A percentile compares a stretch with the other conserved stretches of the same genome.
phyloP scores from a whole-genome alignment of 2,797 vertebrate species.

The Scomberomorus guttatus region DNA sequence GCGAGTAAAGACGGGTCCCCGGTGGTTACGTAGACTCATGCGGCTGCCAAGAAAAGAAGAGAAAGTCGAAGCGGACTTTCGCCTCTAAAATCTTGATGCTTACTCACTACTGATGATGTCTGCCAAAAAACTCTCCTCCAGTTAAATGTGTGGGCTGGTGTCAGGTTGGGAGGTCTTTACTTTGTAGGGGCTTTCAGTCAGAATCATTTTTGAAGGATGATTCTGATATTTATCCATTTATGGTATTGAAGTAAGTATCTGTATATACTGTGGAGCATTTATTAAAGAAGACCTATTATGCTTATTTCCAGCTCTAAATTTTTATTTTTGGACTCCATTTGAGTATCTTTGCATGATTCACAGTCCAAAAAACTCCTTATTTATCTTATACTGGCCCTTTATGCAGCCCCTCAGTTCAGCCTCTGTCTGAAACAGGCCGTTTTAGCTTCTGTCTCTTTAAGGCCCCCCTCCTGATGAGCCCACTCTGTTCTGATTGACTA shows the following conservation, averaged over 20 bases:
- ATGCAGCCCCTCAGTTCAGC: too few relatives aligned
- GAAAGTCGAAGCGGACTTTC: slow-evolving; percentile 41
- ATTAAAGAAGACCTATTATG: too few relatives aligned
- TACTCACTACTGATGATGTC: slow-evolving; percentile 23
- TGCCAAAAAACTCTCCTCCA: slow-evolving; percentile 47
- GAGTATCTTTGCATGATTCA: too few relatives aligned
- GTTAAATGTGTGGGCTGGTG: slow-evolving; percentile 49
- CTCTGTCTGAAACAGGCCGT: too few relatives aligned
- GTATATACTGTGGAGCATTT: neutral
- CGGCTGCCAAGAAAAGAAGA: slow-evolving; percentile 54
- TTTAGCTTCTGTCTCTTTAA: too few relatives aligned
- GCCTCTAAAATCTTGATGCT: slow-evolving; percentile 47
- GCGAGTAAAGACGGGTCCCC: slow-evolving; percentile 53
- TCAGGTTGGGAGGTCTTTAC: slow-evolving; percentile 18
- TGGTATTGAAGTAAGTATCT: neutral
- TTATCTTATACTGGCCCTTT: too few relatives aligned
- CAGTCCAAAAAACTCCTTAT: too few relatives aligned
- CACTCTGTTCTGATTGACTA: too few relatives aligned
- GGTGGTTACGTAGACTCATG: slow-evolving; percentile 32
- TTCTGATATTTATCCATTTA: slow-evolving; percentile 15
- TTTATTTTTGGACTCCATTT: too few relatives aligned
- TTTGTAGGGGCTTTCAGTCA: slow-evolving; percentile 17
- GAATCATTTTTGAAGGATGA: neutral
- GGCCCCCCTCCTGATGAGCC: too few relatives aligned
- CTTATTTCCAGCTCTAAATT: too few relatives aligned